A percentile compares a stretch with the other conserved stretches of the same genome.
These are phyloP conservation scores for Hipposideros armiger DNA, from an alignment of 2,113 vertebrate genomes.

Conservation along the genomic window DNA sequence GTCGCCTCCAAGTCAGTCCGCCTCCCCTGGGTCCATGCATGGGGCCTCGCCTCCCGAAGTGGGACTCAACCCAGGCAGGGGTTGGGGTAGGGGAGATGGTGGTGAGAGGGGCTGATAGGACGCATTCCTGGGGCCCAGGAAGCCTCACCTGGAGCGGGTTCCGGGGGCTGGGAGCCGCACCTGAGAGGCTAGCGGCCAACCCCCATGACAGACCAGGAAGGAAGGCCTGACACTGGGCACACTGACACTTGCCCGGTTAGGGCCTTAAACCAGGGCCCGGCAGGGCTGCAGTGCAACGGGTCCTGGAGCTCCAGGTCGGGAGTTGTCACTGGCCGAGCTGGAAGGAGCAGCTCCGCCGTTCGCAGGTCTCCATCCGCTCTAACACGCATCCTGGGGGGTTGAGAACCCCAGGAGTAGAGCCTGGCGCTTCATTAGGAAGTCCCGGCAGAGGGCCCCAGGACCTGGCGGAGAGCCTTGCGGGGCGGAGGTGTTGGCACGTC, in stretches of 20 bases:
- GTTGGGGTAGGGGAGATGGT: not conserved
- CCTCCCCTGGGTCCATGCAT: not conserved
- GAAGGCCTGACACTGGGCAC: not conserved
- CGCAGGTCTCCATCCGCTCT: rapidly evolving
- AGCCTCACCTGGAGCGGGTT: too few species aligned
- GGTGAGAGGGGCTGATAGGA: rapidly evolving
- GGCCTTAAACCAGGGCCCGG: not conserved
- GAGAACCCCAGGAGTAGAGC: not conserved
- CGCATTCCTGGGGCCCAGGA: rapidly evolving
- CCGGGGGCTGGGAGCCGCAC: not conserved
- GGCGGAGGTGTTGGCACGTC: not conserved
- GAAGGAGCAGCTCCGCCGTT: not conserved
- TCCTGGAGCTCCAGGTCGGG: not conserved
- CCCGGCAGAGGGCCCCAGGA: too few species aligned
- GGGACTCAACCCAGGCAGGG: not conserved
- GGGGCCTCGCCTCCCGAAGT: rapidly evolving
- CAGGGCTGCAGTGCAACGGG: not conserved
- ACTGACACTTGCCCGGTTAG: too few species aligned
- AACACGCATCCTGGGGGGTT: not conserved
- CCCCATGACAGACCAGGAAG: not conserved
- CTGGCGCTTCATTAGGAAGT: not conserved
- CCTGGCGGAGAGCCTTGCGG: rapidly evolving
- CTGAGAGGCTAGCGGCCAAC: not conserved
- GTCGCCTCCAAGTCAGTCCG: not conserved
- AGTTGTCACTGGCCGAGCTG: rapidly evolving